Evolutionary conservation across 2,113 vertebrate genomes (phyloP).

Genomic region (Pelvicachromis taeniatus): DNA sequence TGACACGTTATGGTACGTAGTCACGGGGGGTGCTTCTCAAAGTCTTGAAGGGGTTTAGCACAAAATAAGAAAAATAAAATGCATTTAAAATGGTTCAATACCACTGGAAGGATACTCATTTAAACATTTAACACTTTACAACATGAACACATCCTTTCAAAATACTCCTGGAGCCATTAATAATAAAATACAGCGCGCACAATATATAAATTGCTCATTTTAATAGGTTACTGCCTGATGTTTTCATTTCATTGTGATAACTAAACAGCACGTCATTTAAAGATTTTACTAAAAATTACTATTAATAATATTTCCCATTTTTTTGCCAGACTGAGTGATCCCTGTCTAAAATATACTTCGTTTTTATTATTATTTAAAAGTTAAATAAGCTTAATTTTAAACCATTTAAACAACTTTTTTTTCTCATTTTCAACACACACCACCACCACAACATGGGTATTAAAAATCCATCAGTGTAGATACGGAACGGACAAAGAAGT

Average conservation of each 20-base stretch:
- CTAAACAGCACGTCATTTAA: background rate
- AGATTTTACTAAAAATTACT: background rate
- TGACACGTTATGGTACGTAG: background rate
- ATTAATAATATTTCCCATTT: conserved; percentile 1
- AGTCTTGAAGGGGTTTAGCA: background rate
- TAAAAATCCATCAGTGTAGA: conserved; percentile 15
- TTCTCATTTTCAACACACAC: background rate
- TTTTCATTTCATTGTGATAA: background rate
- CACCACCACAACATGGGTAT: background rate
- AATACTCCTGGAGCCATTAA: background rate
- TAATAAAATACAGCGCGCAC: background rate
- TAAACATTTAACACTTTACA: background rate
- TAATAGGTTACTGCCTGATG: background rate
- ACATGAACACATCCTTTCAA: background rate
- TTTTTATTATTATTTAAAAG: background rate
- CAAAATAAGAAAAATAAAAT: background rate
- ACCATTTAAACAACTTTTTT: background rate
- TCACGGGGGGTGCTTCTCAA: background rate
- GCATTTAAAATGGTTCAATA: background rate
- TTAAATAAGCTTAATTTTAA: conserved; percentile 32
- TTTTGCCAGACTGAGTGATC: background rate
- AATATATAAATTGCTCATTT: background rate
- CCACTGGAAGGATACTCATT: background rate
- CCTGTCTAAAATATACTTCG: conserved; percentile 40
- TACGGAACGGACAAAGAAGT: background rate